These are phyloP conservation scores for Vulpes ferrilata DNA, from an alignment of 2,113 vertebrate genomes.

Conservation along the genomic window DNA sequence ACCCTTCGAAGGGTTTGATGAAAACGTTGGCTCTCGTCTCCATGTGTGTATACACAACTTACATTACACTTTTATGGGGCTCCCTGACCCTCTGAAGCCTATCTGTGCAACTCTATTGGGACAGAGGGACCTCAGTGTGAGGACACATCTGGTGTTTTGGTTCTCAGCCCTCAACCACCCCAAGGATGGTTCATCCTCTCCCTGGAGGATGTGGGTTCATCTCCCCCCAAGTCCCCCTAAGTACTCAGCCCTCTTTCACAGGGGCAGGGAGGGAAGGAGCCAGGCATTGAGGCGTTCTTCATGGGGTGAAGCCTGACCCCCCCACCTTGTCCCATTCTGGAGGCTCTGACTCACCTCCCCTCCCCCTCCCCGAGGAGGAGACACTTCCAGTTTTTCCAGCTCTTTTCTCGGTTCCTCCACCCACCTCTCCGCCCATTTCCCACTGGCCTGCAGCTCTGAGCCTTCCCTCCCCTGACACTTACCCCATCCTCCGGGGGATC, in stretches of 20 bases:
- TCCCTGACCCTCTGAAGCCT: background rate
- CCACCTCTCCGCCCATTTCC: conserved; percentile 74
- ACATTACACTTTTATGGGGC: background rate
- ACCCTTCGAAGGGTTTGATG: background rate
- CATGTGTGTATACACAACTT: background rate
- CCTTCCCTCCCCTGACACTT: conserved; percentile 79
- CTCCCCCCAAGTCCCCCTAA: background rate
- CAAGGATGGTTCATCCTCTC: background rate
- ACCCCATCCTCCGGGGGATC: conserved; percentile 89
- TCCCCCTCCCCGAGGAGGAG: conserved; percentile 63
- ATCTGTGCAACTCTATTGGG: background rate
- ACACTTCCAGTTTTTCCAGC: conserved; percentile 84
- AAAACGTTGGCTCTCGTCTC: conserved; percentile 19
- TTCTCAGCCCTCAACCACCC: background rate
- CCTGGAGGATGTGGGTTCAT: background rate
- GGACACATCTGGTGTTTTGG: background rate
- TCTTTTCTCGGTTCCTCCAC: conserved; percentile 76
- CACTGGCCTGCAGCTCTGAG: conserved; percentile 56
- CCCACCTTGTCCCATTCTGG: background rate
- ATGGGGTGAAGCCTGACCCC: background rate
- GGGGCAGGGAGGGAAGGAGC: background rate
- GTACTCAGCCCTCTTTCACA: background rate
- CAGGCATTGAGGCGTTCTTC: background rate
- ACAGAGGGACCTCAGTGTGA: background rate
- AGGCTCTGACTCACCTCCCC: conserved; percentile 78